phyloP scores from a whole-genome alignment of 2,113 vertebrate species.

The Odontesthes bonariensis region DNA sequence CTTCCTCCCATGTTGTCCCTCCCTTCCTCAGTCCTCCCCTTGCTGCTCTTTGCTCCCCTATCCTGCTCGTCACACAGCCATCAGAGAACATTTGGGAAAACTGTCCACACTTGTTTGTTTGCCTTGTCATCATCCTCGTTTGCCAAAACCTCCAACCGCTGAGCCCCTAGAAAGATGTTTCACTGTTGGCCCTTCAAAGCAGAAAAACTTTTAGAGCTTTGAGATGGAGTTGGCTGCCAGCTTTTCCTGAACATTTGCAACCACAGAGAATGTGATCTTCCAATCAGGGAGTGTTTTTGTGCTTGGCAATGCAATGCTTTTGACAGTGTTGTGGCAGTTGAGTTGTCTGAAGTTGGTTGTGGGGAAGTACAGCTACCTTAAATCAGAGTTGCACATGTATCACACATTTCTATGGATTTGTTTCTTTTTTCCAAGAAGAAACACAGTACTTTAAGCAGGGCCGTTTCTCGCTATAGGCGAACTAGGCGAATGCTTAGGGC shows the following conservation, averaged over 20 bases:
- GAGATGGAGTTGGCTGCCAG: conserved; percentile 41
- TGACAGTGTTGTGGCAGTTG: conserved; percentile 51
- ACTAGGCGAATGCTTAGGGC: no score
- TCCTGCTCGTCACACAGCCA: conserved; percentile 12
- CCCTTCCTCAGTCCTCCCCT: not conserved
- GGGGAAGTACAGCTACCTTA: conserved; percentile 23
- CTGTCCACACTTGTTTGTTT: conserved; percentile 56
- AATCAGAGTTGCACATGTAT: conserved; percentile 30
- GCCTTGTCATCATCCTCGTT: conserved; percentile 37
- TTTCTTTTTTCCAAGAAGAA: not conserved
- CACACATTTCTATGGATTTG: not conserved
- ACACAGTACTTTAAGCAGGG: no score
- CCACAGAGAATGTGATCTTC: conserved; percentile 53
- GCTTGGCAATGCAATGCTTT: conserved; percentile 15
- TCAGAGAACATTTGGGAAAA: conserved; percentile 46
- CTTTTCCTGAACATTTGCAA: conserved; percentile 36
- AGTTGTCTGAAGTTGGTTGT: conserved; percentile 40
- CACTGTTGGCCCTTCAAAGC: conserved; percentile 39
- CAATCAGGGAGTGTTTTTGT: conserved; percentile 39
- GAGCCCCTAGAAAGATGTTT: conserved; percentile 39
- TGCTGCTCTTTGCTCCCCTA: conserved; percentile 9
- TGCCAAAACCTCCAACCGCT: conserved; percentile 36
- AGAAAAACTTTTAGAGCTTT: conserved; percentile 12
- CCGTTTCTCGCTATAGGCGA: no score
- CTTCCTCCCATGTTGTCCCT: conserved; percentile 19